phyloP scores from a whole-genome alignment of 2,113 vertebrate species.

The Sorex fumeus region DNA sequence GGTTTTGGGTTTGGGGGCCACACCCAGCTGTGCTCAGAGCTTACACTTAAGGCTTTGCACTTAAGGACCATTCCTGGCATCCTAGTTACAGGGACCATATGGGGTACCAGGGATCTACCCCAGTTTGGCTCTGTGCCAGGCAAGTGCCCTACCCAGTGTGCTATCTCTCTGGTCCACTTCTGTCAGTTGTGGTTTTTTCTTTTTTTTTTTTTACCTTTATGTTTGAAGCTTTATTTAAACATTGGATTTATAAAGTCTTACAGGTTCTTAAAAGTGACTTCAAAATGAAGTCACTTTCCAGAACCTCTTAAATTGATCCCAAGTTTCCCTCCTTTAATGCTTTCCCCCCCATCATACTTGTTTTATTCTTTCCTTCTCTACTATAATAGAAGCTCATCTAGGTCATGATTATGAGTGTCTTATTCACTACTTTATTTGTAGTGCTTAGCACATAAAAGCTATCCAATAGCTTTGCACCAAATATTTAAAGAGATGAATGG shows the following conservation, averaged over 20 bases:
- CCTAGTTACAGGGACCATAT: no score
- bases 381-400: not conserved
- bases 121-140: no score
- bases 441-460: not conserved
- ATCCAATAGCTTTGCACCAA: not conserved
- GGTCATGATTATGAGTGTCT: not conserved
- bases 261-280: conserved; percentile 22
- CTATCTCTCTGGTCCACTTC: no score
- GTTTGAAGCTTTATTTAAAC: no score
- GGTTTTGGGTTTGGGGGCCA: not conserved
- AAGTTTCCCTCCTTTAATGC: not conserved
- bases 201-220: no score
- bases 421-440: not conserved
- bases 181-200: no score
- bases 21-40: not conserved
- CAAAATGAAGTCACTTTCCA: not conserved
- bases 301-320: not conserved
- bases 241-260: not conserved
- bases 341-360: no score
- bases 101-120: no score
- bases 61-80: no score
- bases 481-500: not conserved
- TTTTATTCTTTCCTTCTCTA: not conserved
- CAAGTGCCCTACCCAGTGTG: no score
- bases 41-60: no score